These are phyloP conservation scores for Dysmachus trigonus DNA, from an alignment of 2,888 invertebrate genomes.

Conservation along the genomic window DNA sequence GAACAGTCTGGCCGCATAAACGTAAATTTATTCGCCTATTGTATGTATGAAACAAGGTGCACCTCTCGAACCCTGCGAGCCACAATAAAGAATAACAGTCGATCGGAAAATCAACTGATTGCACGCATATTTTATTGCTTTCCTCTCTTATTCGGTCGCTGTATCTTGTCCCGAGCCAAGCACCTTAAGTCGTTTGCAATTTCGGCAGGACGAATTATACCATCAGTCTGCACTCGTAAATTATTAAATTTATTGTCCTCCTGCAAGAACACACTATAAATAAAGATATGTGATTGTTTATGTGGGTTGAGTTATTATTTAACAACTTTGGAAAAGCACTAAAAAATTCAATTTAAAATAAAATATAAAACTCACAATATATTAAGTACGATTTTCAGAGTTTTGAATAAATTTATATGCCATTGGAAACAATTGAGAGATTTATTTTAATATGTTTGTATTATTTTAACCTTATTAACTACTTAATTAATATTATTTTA, in stretches of 20 bases:
- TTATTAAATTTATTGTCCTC: not conserved
- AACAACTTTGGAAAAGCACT: not conserved
- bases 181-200: not conserved
- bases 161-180: not conserved
- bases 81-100: not conserved
- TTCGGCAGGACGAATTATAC: not conserved
- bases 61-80: not conserved
- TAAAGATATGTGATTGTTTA: not conserved
- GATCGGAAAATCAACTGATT: not conserved
- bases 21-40: conserved; percentile 21
- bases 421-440: not conserved
- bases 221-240: not conserved
- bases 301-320: not conserved
- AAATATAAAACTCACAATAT: not conserved
- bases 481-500: not conserved
- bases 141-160: not conserved
- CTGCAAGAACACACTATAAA: not conserved
- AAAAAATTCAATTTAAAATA: not conserved
- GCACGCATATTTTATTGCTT: not conserved
- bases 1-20: not conserved
- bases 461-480: not conserved
- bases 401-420: not conserved
- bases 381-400: not conserved
- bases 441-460: not conserved
- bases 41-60: not conserved